Percentiles rank a stretch among this genome's conserved stretches.
Evolutionary conservation across 1,140 invertebrate species (phyloP).

Genomic region (Colletes gigas): DNA sequence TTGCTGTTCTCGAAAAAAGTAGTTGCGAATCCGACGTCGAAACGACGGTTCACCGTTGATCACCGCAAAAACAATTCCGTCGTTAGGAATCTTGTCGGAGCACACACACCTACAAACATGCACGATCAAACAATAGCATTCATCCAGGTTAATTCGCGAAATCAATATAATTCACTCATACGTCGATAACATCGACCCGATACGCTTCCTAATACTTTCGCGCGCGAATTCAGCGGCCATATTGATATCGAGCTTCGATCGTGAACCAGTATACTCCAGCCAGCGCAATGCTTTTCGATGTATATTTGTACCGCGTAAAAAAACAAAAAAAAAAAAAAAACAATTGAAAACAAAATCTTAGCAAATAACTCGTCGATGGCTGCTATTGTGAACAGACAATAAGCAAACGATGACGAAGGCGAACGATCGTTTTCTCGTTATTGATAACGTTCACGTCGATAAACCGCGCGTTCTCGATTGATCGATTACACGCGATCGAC

Average conservation of each 20-base stretch:
- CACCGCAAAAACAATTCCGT: not conserved
- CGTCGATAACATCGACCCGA: too few relatives aligned
- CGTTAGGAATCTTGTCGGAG: not conserved
- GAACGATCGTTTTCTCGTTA: constrained; percentile 35
- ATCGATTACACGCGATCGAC: not conserved
- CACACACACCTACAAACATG: not conserved
- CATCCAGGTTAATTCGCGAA: not conserved
- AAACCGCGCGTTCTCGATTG: not conserved
- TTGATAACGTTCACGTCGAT: constrained; percentile 20
- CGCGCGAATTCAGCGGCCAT: not conserved
- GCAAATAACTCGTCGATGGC: constrained; percentile 73
- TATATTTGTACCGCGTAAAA: constrained; percentile 4
- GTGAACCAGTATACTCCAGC: not conserved
- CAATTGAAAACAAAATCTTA: constrained; percentile 27
- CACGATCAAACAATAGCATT: not conserved
- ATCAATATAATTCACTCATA: not conserved
- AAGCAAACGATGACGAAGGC: constrained; percentile 71
- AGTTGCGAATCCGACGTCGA: not conserved
- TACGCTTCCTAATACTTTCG: not conserved
- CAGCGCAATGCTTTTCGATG: constrained; percentile 1
- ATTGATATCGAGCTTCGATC: not conserved
- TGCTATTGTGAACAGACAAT: constrained; percentile 81
- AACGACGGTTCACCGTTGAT: not conserved
- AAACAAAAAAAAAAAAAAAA: too few relatives aligned
- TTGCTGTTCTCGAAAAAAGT: constrained; percentile 61